Conservation (phyloP, 2,888 invertebrate species). For the Xylocampa areola region DNA sequence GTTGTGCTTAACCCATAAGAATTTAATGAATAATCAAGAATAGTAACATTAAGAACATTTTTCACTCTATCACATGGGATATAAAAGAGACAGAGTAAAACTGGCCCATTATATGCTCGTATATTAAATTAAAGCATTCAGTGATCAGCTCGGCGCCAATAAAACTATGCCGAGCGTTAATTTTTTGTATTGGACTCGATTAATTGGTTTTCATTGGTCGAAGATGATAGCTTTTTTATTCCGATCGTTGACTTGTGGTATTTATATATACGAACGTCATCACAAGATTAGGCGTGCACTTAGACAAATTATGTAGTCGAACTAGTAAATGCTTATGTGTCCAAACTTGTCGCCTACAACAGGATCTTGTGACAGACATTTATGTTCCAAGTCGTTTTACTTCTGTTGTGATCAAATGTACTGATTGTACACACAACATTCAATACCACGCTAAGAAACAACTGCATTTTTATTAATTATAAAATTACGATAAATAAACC, state of each 20-base stretch:
- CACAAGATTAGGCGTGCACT: slow-evolving; percentile 44
- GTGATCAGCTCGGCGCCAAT: slow-evolving; percentile 75
- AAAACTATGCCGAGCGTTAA: slow-evolving; percentile 71
- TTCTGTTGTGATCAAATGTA: slow-evolving; percentile 6
- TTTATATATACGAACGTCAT: slow-evolving; percentile 57
- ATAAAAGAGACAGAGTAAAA: slow-evolving; percentile 59
- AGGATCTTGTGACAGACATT: slow-evolving; percentile 6
- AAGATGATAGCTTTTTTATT: slow-evolving; percentile 61
- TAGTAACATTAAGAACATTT: slow-evolving; percentile 43
- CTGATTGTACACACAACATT: slow-evolving; percentile 5
- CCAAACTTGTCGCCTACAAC: slow-evolving; percentile 30
- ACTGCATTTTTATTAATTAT: slow-evolving; percentile 29
- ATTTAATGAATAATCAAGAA: slow-evolving; percentile 50
- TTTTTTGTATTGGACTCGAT: slow-evolving; percentile 74
- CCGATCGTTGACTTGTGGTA: slow-evolving; percentile 66
- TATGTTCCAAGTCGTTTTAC: slow-evolving; percentile 6
- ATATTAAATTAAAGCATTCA: slow-evolving; percentile 78
- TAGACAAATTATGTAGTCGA: slow-evolving; percentile 32
- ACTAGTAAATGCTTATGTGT: slow-evolving; percentile 15
- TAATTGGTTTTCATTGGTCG: slow-evolving; percentile 81
- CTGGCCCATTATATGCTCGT: slow-evolving; percentile 66
- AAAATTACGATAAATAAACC: slow-evolving; percentile 19
- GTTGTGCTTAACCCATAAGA: slow-evolving; percentile 23
- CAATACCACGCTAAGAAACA: slow-evolving; percentile 1
- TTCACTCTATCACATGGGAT: slow-evolving; percentile 51